These are phyloP conservation scores for Crossaster papposus DNA, from an alignment of 53 echinoderm and acorn worm genomes.

Conservation along the genomic window DNA sequence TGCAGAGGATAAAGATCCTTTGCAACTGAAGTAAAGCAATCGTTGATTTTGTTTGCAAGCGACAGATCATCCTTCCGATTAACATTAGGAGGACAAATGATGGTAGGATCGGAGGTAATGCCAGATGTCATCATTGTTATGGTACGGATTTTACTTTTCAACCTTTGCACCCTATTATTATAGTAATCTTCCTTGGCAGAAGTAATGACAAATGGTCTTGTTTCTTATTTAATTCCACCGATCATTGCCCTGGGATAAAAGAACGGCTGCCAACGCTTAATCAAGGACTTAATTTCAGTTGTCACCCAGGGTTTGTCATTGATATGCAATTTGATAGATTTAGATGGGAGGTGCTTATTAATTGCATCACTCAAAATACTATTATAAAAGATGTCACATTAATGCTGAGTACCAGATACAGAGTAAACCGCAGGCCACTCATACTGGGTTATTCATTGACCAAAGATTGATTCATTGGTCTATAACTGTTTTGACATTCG, in stretches of 20 bases:
- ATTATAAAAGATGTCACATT: constrained; percentile 6
- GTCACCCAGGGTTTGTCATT: constrained; percentile 13
- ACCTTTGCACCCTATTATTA: too few species aligned
- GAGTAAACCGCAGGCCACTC: constrained; percentile 27
- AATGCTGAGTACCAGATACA: background rate
- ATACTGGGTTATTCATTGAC: constrained; percentile 33
- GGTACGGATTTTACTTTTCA: too few species aligned
- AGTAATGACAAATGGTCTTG: constrained; percentile 2
- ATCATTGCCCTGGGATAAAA: background rate
- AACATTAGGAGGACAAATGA: constrained; percentile 13
- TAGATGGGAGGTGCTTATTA: constrained; percentile 8
- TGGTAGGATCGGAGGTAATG: too few species aligned
- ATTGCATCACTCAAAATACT: background rate
- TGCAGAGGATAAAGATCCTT: background rate
- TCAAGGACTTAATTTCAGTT: constrained; percentile 9
- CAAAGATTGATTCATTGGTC: constrained; percentile 33
- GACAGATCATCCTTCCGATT: background rate
- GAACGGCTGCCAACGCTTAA: background rate
- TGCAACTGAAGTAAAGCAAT: constrained; percentile 1
- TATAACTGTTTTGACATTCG: background rate
- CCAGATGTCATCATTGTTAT: too few species aligned
- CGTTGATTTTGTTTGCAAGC: constrained; percentile 20
- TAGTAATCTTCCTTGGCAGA: too few species aligned
- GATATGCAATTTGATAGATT: background rate
- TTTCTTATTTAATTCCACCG: constrained; percentile 14